Conservation (phyloP, 1,140 invertebrate genomes). For the Sminthurinus signatus region DNA sequence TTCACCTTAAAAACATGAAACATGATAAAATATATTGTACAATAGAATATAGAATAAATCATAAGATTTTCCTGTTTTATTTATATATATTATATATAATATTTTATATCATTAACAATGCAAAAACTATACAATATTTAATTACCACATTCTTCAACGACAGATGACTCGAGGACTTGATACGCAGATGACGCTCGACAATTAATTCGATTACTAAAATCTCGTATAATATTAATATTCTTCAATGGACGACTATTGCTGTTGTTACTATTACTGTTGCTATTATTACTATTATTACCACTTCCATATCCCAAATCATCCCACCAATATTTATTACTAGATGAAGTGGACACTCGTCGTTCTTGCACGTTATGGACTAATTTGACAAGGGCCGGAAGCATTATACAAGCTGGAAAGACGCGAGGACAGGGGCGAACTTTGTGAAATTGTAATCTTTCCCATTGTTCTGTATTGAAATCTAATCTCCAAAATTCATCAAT, state of each 20-base stretch:
- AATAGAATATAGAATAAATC: too few relatives aligned
- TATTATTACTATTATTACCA: not conserved
- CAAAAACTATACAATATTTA: too few relatives aligned
- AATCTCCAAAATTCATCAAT: constrained; percentile 80
- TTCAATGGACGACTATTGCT: not conserved
- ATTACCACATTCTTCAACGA: constrained; percentile 7
- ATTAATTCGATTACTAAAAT: constrained; percentile 12
- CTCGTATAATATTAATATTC: constrained; percentile 13
- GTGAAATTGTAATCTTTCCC: constrained; percentile 64
- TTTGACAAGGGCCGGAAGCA: constrained; percentile 35
- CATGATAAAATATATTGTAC: too few relatives aligned
- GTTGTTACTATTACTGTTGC: not conserved
- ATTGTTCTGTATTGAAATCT: constrained; percentile 53
- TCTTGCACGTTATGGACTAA: constrained; percentile 24
- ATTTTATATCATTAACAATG: too few relatives aligned
- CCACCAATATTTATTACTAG: constrained; percentile 21
- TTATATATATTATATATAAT: too few relatives aligned
- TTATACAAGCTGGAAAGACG: constrained; percentile 51
- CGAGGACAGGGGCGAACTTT: constrained; percentile 65
- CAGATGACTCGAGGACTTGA: constrained; percentile 5
- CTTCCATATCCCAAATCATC: not conserved
- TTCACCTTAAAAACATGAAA: not conserved
- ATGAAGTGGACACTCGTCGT: too few relatives aligned
- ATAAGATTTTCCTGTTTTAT: too few relatives aligned
- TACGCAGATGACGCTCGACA: not conserved